Evolutionary conservation across 2,113 vertebrate genomes (phyloP), one percentile per base, ranked within the genome.

Genomic region (Lamprotornis superbus): DNA sequence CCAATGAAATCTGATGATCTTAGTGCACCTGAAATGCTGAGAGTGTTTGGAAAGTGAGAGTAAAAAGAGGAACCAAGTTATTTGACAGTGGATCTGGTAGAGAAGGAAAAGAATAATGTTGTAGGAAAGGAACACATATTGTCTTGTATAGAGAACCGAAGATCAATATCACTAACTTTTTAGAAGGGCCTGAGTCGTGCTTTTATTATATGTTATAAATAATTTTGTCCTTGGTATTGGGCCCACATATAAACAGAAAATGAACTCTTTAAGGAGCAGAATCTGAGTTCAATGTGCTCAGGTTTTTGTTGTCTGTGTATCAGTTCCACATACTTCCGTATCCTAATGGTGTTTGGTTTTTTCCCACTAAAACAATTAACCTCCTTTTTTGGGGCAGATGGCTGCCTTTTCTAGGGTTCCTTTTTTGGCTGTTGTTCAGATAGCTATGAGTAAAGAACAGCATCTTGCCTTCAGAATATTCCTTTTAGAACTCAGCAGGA

Each of bases 91-190:
- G 93, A 96, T 95, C 86, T 96, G 88, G 90, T 94, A 92, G 80
- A 96, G 84, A 90, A 83, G 76, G 87, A 83, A 94, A 95, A 94
- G 69, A 97, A 94, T 93, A 94, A 94, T 60, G 52, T 47, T 50
- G 56, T 40, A 91, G 74, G 84, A 82, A 97, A 96, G 75, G 49
- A 87, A 87, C 82, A 78, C 70, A 74, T 97, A 93, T 47, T 60
- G 89, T 96, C 75, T 92, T 96, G 69, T 91, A 82, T 77, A 88
- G 71, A 92, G 75, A 87, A 76, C 57, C 80, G 50, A 73, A 92
- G 89, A 95, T 96, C 94, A 95, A 60, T 90, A 97, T 95, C 91
- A 83, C 79, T 83, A 89, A 91, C 30, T n/a, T 96, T 96, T 97
- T 84, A 78, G 89, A 96, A 83, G 92, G 90, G 93, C 74, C 37